Percentiles rank a stretch among this genome's conserved stretches.
phyloP scores from a whole-genome alignment of 1,140 invertebrate genomes.

The Hyles vespertilio region DNA sequence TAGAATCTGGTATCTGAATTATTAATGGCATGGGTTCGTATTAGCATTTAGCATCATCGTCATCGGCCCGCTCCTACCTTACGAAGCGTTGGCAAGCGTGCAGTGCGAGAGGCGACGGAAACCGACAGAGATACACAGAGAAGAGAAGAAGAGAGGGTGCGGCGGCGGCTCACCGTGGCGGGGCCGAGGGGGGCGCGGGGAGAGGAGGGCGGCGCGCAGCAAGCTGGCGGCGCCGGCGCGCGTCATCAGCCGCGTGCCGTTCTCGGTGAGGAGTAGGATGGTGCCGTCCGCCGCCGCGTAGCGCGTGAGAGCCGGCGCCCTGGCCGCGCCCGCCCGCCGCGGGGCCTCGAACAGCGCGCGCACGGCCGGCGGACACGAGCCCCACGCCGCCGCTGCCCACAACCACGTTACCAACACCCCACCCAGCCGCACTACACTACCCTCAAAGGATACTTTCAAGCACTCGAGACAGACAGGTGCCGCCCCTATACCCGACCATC shows the following conservation, averaged over 20 bases:
- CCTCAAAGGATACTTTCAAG: constrained; percentile 43
- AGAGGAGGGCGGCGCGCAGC: constrained; percentile 70
- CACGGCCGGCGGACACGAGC: constrained; percentile 57
- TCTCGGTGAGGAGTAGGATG: constrained; percentile 73
- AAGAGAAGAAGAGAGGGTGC: constrained; percentile 50
- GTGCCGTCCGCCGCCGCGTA: constrained; percentile 72
- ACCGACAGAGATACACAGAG: constrained; percentile 62
- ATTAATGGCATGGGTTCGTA: not conserved
- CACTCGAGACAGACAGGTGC: constrained; percentile 22
- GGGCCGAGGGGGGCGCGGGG: constrained; percentile 67
- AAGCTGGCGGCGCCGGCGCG: constrained; percentile 70
- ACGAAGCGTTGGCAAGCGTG: constrained; percentile 69
- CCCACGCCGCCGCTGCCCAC: constrained; percentile 66
- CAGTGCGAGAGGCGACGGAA: constrained; percentile 67
- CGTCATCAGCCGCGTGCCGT: constrained; percentile 73
- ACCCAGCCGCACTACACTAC: constrained; percentile 52
- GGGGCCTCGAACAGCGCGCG: constrained; percentile 60
- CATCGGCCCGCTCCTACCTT: constrained; percentile 59
- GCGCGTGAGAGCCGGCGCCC: constrained; percentile 59
- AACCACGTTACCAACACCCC: constrained; percentile 64
- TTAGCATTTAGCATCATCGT: not conserved
- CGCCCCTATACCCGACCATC: constrained; percentile 56
- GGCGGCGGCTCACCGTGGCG: constrained; percentile 72
- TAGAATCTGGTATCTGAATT: no score
- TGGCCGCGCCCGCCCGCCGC: constrained; percentile 34